Evolutionary conservation across 92 coral and sea anemone genomes (phyloP), one percentile per base, ranked within the genome.

Genomic region (Actinernus sp.): DNA sequence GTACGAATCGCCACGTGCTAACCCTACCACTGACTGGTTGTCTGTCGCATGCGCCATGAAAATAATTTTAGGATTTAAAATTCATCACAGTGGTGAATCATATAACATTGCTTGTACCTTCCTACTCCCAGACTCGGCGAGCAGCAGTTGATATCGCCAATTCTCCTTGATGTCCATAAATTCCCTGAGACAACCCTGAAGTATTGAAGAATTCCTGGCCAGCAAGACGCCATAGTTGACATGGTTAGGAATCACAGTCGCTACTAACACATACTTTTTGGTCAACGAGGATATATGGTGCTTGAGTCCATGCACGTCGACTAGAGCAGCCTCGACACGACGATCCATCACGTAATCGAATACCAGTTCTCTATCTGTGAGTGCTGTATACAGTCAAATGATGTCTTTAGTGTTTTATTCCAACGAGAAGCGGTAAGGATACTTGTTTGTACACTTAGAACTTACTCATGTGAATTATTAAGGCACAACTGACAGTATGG

Each of bases 251-350:
- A 94, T 63, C 3, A 92, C 79, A 23, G 82, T 83, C 1, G 79
- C 92, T 3, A 85, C 91, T 61, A 78, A 55, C 24, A 91, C 83
- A 49, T 89, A 88, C 59, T 90, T 83, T 39, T 79, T 58, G 14
- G 73, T 69, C n/a, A 93, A 70, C 3, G 50, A 31, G 33, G 61
- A 49, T 9, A 80, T 65, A 45, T 82, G 79, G 38, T 86, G 75
- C 57, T 83, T 83, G 16, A 94, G 71, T 13, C 92, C 85, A 39
- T 94, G 93, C 4, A 92, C 82, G 55, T 94, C 97, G 27, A 91
- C 75, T 19, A 94, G 47, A 26, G 97, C 93, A 1, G 86, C 97
- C 13, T 79, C 90, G 5, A 94, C 98, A 4, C 44, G 55, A 49
- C 82, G 82, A 30, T 82, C 66, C 8, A 87, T 68, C 72, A 94